Percentiles rank a stretch among this genome's conserved stretches.
Evolutionary conservation across 2,888 invertebrate genomes (phyloP).

Genomic region (Hydrotaea cyrtoneurina): DNA sequence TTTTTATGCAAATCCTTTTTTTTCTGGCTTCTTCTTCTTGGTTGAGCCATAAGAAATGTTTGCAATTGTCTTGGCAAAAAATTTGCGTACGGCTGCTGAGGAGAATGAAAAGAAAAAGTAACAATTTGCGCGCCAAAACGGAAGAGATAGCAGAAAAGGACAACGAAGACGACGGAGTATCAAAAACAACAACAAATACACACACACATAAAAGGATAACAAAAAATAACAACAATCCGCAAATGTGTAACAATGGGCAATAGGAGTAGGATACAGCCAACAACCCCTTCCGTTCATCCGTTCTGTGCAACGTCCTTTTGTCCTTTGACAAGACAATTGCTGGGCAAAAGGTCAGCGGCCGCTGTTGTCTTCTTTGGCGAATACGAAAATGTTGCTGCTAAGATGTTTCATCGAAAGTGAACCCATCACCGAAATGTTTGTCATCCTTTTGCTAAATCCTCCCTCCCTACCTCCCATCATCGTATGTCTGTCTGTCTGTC

Average conservation of each 20-base stretch:
- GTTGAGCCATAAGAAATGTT: not conserved
- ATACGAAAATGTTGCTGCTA: not conserved
- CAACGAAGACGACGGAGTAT: not conserved
- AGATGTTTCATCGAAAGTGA: not conserved
- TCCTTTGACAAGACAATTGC: constrained; percentile 37
- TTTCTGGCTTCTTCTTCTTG: not conserved
- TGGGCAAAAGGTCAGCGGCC: constrained; percentile 63
- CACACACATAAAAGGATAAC: constrained; percentile 12
- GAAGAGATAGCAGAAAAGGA: constrained; percentile 41
- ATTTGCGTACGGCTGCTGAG: constrained; percentile 41
- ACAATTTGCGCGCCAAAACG: constrained; percentile 61
- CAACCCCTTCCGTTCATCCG: constrained; percentile 6
- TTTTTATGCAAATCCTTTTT: constrained; percentile 33
- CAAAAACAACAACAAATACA: not conserved
- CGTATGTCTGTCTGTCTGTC: too few relatives aligned
- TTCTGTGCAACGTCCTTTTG: not conserved
- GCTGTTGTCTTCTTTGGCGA: not conserved
- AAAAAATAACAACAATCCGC: not conserved
- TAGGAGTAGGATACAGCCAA: not conserved
- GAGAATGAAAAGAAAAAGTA: constrained; percentile 12
- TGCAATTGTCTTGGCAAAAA: constrained; percentile 40
- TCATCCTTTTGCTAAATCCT: not conserved
- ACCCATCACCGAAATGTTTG: not conserved
- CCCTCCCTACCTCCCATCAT: constrained; percentile 6
- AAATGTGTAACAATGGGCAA: constrained; percentile 3